A percentile compares a stretch with the other conserved stretches of the same genome.
Conservation (phyloP, 2,888 invertebrate species). For the Diplazon laetatorius region DNA sequence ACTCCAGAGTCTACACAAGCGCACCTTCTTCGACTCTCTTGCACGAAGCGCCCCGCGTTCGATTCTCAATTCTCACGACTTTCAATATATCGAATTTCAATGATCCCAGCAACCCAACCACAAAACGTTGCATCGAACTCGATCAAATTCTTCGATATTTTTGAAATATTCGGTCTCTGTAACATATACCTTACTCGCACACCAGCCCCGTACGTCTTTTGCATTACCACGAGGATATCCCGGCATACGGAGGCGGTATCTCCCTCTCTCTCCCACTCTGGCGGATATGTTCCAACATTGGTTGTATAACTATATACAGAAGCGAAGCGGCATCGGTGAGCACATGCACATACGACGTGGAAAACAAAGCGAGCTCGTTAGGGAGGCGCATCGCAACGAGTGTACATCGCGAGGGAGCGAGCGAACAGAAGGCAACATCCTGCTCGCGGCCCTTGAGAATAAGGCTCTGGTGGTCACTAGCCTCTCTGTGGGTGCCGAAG, state of each 20-base stretch:
- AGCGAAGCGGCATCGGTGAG: constrained; percentile 54
- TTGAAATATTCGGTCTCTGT: constrained; percentile 36
- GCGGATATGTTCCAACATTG: constrained; percentile 12
- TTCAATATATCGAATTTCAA: constrained; percentile 57
- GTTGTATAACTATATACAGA: constrained; percentile 12
- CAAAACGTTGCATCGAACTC: constrained; percentile 17
- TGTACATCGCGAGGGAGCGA: constrained; percentile 66
- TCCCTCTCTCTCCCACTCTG: constrained; percentile 15
- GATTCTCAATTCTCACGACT: constrained; percentile 64
- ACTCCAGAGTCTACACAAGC: not conserved
- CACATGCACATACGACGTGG: constrained; percentile 76
- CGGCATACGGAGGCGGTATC: not conserved
- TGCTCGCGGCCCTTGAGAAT: constrained; percentile 51
- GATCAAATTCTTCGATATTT: constrained; percentile 47
- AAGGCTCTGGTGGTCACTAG: constrained; percentile 24
- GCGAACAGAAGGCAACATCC: constrained; percentile 58
- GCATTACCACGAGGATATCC: too few species aligned
- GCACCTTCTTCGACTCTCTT: not conserved
- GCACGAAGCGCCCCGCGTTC: constrained; percentile 28
- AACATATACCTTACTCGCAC: not conserved
- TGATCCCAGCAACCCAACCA: constrained; percentile 30
- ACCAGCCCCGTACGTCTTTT: not conserved
- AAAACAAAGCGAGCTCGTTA: constrained; percentile 83
- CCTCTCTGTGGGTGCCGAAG: constrained; percentile 44
- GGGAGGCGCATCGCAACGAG: constrained; percentile 79